These are phyloP conservation scores for Argya squamiceps DNA, from an alignment of 2,797 vertebrate species.

Conservation along the genomic window DNA sequence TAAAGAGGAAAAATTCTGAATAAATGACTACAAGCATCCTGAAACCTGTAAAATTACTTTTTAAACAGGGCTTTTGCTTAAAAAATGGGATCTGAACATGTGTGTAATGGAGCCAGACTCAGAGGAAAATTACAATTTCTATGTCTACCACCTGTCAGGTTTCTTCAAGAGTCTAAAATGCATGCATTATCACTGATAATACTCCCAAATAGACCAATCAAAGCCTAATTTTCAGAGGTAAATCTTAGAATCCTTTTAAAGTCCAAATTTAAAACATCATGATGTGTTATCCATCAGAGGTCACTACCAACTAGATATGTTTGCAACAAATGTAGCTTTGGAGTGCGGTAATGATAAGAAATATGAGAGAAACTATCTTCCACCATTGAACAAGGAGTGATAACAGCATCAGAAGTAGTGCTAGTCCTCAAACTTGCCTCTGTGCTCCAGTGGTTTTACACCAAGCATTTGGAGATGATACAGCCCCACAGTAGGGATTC, in stretches of 20 bases:
- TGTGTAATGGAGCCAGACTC: slow-evolving; percentile 12
- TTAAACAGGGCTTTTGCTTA: neutral
- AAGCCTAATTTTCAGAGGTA: neutral
- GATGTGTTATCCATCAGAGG: neutral
- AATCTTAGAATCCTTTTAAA: neutral
- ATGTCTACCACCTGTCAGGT: slow-evolving; percentile 2
- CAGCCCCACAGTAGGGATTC: neutral
- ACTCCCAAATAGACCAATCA: neutral
- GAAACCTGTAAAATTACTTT: slow-evolving; percentile 34
- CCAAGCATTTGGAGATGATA: neutral
- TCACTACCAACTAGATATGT: neutral
- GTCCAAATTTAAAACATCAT: neutral
- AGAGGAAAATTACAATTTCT: slow-evolving; percentile 18
- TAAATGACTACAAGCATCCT: slow-evolving; percentile 19
- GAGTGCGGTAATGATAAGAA: neutral
- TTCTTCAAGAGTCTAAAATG: slow-evolving; percentile 17
- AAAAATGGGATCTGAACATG: slow-evolving; percentile 3
- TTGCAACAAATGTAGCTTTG: neutral
- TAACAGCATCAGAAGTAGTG: neutral
- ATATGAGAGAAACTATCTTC: neutral
- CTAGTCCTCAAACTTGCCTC: neutral
- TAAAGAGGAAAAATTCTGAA: neutral
- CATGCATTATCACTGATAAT: neutral
- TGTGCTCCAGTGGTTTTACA: neutral
- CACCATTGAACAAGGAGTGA: neutral